Evolutionary conservation across 2,797 vertebrate genomes (phyloP).

Genomic region (Sebastes oblongus): DNA sequence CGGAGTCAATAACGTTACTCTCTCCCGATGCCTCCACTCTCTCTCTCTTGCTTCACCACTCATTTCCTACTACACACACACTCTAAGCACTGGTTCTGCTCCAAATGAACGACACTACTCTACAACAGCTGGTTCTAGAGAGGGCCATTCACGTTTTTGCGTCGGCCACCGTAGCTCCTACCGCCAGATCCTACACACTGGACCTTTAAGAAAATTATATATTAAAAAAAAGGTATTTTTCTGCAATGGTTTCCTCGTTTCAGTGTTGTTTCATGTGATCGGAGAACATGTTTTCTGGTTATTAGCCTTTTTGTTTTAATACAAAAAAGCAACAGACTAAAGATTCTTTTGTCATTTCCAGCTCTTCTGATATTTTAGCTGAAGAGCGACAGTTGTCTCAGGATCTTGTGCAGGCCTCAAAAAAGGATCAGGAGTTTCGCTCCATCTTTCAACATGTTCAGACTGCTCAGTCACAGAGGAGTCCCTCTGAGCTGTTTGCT

Average conservation of each 20-base stretch:
- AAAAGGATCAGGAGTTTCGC: slow-evolving; percentile 93
- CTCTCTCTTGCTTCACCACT: too few species aligned
- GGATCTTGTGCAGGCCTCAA: slow-evolving; percentile 92
- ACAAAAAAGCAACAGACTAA: background rate
- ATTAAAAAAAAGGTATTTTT: background rate
- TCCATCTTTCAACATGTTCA: slow-evolving; percentile 95
- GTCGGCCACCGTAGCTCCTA: too few species aligned
- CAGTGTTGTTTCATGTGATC: background rate
- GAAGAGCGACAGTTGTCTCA: slow-evolving; percentile 92
- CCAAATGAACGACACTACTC: too few species aligned
- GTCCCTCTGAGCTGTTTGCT: slow-evolving; percentile 94
- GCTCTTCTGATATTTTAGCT: slow-evolving; percentile 89
- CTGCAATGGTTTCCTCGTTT: background rate
- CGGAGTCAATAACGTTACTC: too few species aligned
- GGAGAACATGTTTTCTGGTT: background rate
- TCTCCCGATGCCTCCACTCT: accelerated
- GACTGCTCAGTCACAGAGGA: slow-evolving; percentile 86
- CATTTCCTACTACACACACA: too few species aligned
- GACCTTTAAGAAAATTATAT: background rate
- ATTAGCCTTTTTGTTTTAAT: background rate
- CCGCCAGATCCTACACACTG: too few species aligned
- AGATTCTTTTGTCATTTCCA: slow-evolving; percentile 60
- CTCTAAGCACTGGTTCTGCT: too few species aligned
- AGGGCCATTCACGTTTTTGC: too few species aligned
- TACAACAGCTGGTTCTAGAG: too few species aligned